phyloP scores from a whole-genome alignment of 2,888 invertebrate genomes.

The Galeopsomyia nigrocyanea region DNA sequence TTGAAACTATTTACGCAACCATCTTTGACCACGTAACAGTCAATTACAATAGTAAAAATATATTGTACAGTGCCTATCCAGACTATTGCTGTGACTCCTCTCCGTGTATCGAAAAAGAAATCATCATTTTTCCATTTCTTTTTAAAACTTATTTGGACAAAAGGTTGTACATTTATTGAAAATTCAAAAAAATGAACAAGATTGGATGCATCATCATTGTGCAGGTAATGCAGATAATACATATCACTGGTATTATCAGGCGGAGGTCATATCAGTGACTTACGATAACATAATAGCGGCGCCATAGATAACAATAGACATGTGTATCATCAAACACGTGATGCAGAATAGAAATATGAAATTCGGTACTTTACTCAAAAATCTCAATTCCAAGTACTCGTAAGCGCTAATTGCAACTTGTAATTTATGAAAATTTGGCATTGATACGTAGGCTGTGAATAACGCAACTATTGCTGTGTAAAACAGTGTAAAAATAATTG shows the following conservation, averaged over 20 bases:
- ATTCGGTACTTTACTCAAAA: constrained; percentile 73
- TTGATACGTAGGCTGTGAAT: constrained; percentile 69
- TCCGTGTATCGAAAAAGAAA: constrained; percentile 52
- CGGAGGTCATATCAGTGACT: constrained; percentile 79
- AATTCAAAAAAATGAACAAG: background rate
- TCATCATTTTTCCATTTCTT: background rate
- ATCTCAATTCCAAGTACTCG: constrained; percentile 78
- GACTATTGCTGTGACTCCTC: constrained; percentile 77
- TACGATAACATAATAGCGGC: constrained; percentile 79
- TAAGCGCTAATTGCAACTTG: constrained; percentile 80
- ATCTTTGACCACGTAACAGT: too few relatives aligned
- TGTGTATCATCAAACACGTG: constrained; percentile 73
- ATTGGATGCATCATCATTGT: constrained; percentile 75
- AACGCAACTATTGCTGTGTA: constrained; percentile 71
- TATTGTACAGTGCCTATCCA: constrained; percentile 76
- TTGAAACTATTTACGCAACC: too few relatives aligned
- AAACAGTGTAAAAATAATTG: constrained; percentile 71
- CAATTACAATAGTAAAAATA: constrained; percentile 62
- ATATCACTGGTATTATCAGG: constrained; percentile 77
- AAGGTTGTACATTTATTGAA: background rate
- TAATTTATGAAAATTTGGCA: constrained; percentile 79
- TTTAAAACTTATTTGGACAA: background rate
- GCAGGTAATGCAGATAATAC: constrained; percentile 81
- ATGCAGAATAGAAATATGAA: constrained; percentile 75
- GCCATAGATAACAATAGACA: constrained; percentile 80